Conservation (phyloP, 1,140 invertebrate genomes). For the Drosophila aff. region DNA sequence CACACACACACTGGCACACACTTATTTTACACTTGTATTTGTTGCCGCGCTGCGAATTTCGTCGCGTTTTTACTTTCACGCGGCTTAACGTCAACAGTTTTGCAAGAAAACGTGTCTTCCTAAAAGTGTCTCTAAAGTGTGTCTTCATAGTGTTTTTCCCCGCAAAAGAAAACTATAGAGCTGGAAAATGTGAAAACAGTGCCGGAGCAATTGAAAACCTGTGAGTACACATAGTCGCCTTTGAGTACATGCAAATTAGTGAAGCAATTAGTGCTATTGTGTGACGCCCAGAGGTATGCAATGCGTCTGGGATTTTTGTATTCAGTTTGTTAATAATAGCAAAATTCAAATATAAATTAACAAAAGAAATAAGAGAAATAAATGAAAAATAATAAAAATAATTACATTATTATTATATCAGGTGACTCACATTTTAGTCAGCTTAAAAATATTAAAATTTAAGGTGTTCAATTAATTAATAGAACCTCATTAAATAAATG, state of each 20-base stretch:
- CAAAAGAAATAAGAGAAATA: neutral
- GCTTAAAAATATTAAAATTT: neutral
- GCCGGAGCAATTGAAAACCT: slow-evolving; percentile 26
- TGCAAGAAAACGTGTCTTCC: slow-evolving; percentile 25
- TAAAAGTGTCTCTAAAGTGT: slow-evolving; percentile 6
- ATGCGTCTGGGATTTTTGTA: neutral
- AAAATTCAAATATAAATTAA: neutral
- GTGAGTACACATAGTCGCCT: slow-evolving; percentile 32
- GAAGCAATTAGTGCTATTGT: slow-evolving; percentile 19
- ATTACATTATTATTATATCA: neutral
- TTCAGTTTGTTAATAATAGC: neutral
- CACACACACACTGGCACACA: neutral
- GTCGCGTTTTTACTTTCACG: slow-evolving; percentile 70
- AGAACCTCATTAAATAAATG: neutral
- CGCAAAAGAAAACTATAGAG: neutral
- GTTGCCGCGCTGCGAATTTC: slow-evolving; percentile 27
- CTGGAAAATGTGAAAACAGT: slow-evolving; percentile 24
- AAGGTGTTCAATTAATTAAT: too few species aligned
- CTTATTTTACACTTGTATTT: slow-evolving; percentile 10
- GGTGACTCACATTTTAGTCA: too few species aligned
- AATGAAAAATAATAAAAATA: neutral
- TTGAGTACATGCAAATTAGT: slow-evolving; percentile 27
- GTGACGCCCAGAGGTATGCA: slow-evolving; percentile 21
- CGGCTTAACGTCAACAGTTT: slow-evolving; percentile 38
- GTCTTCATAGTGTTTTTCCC: neutral